Conservation (phyloP, 2,888 invertebrate genomes). For the Tubulanus polymorphus region DNA sequence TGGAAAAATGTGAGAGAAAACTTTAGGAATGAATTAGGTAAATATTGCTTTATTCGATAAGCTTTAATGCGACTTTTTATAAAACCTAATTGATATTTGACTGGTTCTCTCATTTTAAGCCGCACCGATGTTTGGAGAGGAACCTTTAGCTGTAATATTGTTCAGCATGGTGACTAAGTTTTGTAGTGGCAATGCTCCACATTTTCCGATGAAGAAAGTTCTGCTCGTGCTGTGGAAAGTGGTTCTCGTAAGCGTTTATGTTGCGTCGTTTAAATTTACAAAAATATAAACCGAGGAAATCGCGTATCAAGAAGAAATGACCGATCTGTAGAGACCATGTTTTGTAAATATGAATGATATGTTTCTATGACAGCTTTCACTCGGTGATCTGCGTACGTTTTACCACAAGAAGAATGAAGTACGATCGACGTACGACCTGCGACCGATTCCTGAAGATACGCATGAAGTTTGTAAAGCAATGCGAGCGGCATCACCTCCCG, state of each 20-base stretch:
- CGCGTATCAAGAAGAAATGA: too few relatives aligned
- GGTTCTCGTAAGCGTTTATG: slow-evolving; percentile 72
- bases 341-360: too few relatives aligned
- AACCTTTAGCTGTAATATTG: slow-evolving; percentile 80
- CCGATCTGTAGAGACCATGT: too few relatives aligned
- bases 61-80: background rate
- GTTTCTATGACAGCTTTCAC: slow-evolving; percentile 56
- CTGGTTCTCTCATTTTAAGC: background rate
- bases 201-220: slow-evolving; percentile 98
- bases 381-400: slow-evolving; percentile 85
- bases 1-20: slow-evolving; percentile 56
- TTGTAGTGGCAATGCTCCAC: slow-evolving; percentile 91
- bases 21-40: slow-evolving; percentile 62
- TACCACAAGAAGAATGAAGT: slow-evolving; percentile 67
- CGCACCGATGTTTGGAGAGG: slow-evolving; percentile 60
- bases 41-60: too few relatives aligned
- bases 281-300: too few relatives aligned
- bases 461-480: slow-evolving; percentile 88
- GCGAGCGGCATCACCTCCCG: slow-evolving; percentile 92
- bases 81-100: background rate
- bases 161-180: slow-evolving; percentile 95
- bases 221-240: slow-evolving; percentile 93
- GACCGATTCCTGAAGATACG: slow-evolving; percentile 83
- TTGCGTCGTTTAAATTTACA: too few relatives aligned
- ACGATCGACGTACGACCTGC: slow-evolving; percentile 65